phyloP scores from a whole-genome alignment of 2,113 vertebrate species.

The Neolamprologus longior region DNA sequence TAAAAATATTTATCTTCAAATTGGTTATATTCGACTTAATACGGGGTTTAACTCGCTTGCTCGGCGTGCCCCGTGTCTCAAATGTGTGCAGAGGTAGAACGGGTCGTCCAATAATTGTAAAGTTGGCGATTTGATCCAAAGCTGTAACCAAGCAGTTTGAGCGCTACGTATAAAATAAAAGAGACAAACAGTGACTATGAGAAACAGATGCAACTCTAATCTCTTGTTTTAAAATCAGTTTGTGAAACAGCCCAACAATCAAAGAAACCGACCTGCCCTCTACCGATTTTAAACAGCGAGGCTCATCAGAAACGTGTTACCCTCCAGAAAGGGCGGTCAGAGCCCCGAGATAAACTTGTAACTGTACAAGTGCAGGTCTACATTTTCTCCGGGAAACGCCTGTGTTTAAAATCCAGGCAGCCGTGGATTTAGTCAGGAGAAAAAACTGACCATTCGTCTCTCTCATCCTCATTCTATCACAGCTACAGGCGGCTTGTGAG shows the following conservation, averaged over 20 bases:
- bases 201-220: not conserved
- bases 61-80: not conserved
- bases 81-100: not conserved
- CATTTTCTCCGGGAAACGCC: not conserved
- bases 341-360: not conserved
- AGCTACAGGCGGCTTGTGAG: not conserved
- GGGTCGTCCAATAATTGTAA: not conserved
- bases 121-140: not conserved
- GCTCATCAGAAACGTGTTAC: not conserved
- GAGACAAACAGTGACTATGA: not conserved
- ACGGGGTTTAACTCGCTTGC: not conserved
- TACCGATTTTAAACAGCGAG: not conserved
- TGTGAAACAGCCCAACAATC: not conserved
- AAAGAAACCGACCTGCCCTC: not conserved
- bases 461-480: conserved; percentile 23
- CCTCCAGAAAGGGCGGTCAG: not conserved
- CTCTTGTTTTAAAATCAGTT: not conserved
- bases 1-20: not conserved
- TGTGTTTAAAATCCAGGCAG: not conserved
- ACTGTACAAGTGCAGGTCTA: not conserved
- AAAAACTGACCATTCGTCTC: not conserved
- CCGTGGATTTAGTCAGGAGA: not conserved
- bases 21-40: not conserved
- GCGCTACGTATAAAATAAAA: not conserved
- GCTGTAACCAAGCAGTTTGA: not conserved